Evolutionary conservation across 2,113 vertebrate genomes (phyloP).

Genomic region (Microcebus tavaratra): DNA sequence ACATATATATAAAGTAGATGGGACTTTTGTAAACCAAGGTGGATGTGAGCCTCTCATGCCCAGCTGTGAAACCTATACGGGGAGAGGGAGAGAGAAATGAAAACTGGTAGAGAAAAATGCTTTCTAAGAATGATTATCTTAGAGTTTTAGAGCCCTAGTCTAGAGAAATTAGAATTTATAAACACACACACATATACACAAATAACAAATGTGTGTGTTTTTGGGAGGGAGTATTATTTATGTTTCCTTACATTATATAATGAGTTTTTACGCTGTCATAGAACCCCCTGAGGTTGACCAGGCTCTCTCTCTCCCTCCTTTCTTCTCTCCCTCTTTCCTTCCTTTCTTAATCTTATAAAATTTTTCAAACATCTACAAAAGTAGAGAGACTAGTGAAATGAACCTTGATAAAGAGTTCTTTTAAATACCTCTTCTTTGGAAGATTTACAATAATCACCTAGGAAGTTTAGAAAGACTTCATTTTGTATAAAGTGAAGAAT

Average conservation of each 20-base stretch:
- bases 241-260: background rate
- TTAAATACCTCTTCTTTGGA: conserved; percentile 49
- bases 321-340: background rate
- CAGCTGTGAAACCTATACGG: background rate
- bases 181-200: background rate
- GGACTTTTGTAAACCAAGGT: background rate
- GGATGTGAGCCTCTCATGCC: background rate
- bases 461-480: conserved; percentile 38
- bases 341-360: conserved; percentile 2
- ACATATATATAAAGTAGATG: background rate
- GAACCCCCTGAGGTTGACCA: background rate
- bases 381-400: background rate
- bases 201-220: background rate
- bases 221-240: background rate
- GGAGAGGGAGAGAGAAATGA: background rate
- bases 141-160: background rate
- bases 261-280: background rate
- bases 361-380: background rate
- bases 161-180: conserved; percentile 3
- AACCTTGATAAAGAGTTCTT: conserved; percentile 13
- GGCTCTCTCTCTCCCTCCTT: no score
- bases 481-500: conserved; percentile 55
- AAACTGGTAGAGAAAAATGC: background rate
- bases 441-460: conserved; percentile 23
- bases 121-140: background rate